A percentile compares a stretch with the other conserved stretches of the same genome.
phyloP scores from a whole-genome alignment of 2,888 invertebrate species.

The Anodontia alba region DNA sequence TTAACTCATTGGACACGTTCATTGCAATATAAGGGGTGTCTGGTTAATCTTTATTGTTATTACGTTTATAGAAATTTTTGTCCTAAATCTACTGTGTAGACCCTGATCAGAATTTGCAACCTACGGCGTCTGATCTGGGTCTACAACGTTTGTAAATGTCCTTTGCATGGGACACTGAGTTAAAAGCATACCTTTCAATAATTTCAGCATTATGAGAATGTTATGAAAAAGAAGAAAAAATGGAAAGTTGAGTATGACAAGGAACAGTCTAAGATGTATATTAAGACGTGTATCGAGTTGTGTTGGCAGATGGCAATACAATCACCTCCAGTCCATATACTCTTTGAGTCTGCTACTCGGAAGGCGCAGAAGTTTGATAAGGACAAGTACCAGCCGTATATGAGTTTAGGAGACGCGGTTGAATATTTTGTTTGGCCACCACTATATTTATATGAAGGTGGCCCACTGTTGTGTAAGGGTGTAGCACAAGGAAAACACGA shows the following conservation, averaged over 20 bases:
- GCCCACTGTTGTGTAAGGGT: not conserved
- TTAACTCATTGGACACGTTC: too few relatives aligned
- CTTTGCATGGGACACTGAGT: too few relatives aligned
- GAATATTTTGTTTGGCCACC: constrained; percentile 1
- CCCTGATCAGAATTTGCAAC: too few relatives aligned
- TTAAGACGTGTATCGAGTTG: not conserved
- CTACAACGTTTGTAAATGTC: too few relatives aligned
- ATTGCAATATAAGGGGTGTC: too few relatives aligned
- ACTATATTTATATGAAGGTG: not conserved
- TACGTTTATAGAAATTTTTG: too few relatives aligned
- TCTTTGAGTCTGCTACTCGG: not conserved
- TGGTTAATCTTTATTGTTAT: too few relatives aligned
- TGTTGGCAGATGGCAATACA: not conserved
- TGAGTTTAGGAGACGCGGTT: not conserved
- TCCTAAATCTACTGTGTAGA: too few relatives aligned
- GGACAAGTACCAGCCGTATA: not conserved
- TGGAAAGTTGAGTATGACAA: not conserved
- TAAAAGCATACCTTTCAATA: too few relatives aligned
- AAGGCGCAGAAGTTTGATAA: not conserved
- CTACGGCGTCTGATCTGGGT: too few relatives aligned
- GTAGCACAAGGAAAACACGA: not conserved
- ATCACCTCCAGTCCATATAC: not conserved
- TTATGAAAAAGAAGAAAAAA: not conserved
- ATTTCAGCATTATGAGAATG: not conserved
- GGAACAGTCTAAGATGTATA: not conserved